Percentiles rank a stretch among this genome's conserved stretches.
These are phyloP conservation scores for Crocidura indochinensis DNA, from an alignment of 2,797 vertebrate species.

Conservation along the genomic window DNA sequence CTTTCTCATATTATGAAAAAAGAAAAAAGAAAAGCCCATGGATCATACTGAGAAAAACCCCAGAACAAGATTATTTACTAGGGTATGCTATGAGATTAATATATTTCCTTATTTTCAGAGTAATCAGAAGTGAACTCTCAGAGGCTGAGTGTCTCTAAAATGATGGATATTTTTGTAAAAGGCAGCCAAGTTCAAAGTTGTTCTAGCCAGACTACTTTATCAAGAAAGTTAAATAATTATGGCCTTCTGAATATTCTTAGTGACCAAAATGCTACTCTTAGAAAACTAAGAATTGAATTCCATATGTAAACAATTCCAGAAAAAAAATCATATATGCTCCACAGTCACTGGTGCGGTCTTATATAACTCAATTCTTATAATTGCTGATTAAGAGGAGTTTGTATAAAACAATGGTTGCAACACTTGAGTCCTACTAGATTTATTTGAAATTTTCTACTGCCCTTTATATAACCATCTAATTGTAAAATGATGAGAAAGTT, in stretches of 20 bases:
- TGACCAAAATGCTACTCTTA: slow-evolving; percentile 21
- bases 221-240: neutral
- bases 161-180: slow-evolving; percentile 81
- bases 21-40: slow-evolving; percentile 70
- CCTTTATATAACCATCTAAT: neutral
- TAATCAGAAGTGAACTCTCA: slow-evolving; percentile 85
- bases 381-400: neutral
- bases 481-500: neutral
- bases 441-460: neutral
- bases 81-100: slow-evolving; percentile 73
- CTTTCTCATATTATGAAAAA: slow-evolving; percentile 78
- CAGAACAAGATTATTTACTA: slow-evolving; percentile 76
- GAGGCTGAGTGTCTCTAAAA: slow-evolving; percentile 76
- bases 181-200: slow-evolving; percentile 52
- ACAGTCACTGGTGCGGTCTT: neutral
- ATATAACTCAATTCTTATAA: neutral
- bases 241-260: neutral
- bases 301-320: slow-evolving; percentile 33
- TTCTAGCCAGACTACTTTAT: neutral
- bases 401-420: neutral
- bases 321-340: neutral
- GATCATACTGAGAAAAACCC: slow-evolving; percentile 78
- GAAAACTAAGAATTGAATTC: slow-evolving; percentile 27
- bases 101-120: slow-evolving; percentile 85
- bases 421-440: neutral